Conservation (phyloP, 2,113 vertebrate species). For the Anolis sagrei region DNA sequence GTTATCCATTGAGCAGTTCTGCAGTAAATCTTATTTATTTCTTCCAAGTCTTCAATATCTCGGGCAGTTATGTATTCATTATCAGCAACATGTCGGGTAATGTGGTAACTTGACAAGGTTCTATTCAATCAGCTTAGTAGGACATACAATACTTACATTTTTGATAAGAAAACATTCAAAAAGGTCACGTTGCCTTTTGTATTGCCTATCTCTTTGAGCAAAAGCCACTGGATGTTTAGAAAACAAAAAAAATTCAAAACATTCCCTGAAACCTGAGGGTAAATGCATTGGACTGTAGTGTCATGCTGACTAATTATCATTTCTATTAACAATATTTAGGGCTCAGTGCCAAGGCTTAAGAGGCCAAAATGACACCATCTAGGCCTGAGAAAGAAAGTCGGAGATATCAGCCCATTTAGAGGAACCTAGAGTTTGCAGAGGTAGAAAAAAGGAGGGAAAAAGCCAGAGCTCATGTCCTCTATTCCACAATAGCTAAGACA, state of each 20-base stretch:
- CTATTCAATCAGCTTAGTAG: conserved; percentile 72
- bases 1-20: conserved; percentile 62
- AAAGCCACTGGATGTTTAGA: conserved; percentile 31
- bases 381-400: neutral
- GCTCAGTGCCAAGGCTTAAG: neutral
- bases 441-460: neutral
- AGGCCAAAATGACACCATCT: neutral
- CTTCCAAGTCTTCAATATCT: conserved; percentile 65
- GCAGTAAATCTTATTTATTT: conserved; percentile 74
- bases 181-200: conserved; percentile 66
- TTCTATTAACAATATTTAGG: neutral
- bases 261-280: conserved; percentile 13
- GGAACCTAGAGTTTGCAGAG: neutral
- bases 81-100: conserved; percentile 71
- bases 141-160: conserved; percentile 67
- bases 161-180: conserved; percentile 73
- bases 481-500: too few relatives aligned
- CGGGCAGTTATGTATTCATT: conserved; percentile 74
- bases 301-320: neutral
- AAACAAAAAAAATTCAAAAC: conserved; percentile 61
- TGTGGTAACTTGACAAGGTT: conserved; percentile 72
- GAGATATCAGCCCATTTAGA: neutral
- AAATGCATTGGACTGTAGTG: conserved; percentile 5
- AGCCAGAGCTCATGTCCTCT: too few relatives aligned
- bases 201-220: conserved; percentile 62